Base-by-base conservation (phyloP, 92 coral and sea anemone genomes). In the Metridium senile region DNA sequence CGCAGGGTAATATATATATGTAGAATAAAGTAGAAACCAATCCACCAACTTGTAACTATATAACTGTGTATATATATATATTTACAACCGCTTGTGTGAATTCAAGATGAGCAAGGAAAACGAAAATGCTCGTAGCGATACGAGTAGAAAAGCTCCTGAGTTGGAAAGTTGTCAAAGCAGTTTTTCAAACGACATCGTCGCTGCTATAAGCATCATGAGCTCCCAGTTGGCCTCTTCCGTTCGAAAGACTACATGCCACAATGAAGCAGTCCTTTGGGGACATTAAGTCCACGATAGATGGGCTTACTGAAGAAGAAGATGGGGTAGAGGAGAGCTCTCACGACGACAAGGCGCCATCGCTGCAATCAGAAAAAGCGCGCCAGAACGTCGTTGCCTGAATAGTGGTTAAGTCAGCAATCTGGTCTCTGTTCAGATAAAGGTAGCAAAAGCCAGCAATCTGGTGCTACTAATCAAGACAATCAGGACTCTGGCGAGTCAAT, bases 401-500 rank as follows among this genome's bases (percentile, higher is more conserved):
- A 62, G 61, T 9, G 61, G 25, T 10, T 21, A 62, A 26, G 68
- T 20, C 68, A 62, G 68, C 32, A 62, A 25, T 62, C 68, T 62
- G 68, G 68, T 25, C 35, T 33, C 32, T 29, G 7, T 20, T 62
- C 33, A 62, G 32, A 10, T 11, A 62, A 62, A 62, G 26, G 68
- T 62, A 62, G 68, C 68, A 62, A 62, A 62, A 62, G 68, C 68
- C 68, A 62, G 68, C 68, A 62, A 62, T 62, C 68, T 62, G 68
- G 68, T 17, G 68, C 68, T 62, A 29, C 68, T 62, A 58, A 58
- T 58, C 7, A 58, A 58, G 27, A 58, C 9, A 58, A 25, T 58
- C 63, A 58, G 63, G 63, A 21, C 63, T 4, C 63, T 45, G 51
- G 51, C 7, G 51, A 45, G 9, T 45, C 51, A 45, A 45, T 45